Base-by-base conservation (phyloP, 2,113 vertebrate genomes). In the Piaya cayana region DNA sequence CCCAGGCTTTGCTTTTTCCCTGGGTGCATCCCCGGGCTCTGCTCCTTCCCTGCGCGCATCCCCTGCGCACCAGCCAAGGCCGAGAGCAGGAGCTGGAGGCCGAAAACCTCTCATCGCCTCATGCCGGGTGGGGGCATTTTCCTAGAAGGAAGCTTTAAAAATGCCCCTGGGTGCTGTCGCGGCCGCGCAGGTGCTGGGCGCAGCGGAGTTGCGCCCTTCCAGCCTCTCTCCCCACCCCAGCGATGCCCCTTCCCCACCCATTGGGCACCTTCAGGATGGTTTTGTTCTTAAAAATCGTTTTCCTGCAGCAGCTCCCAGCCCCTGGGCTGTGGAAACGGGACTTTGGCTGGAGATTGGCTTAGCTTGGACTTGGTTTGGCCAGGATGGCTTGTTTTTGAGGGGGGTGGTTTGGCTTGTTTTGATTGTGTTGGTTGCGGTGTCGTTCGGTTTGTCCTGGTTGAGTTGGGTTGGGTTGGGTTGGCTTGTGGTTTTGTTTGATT, bases 181-280 rank as follows among this genome's bases (percentile, higher is more conserved):
- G 4, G 37, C 1, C 4, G n/a, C 37, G 34, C 34, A 3, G 10
- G 34, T 16, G 1, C 49, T 32, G 65, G 6, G 9, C 19, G 8
- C 9, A 2, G 42, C 16, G 17, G 19, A 15, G 5, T 47, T 47
- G 67, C 3, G 1, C 30, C 9, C 56, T 70, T 67, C 13, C 39
- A 29, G 58, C 18, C 10, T 1, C 60, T 62, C 42, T 25, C 45
- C 8, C 25, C 2, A 2, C 23, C 34, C 32, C 6, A 2, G 16
- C 1, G 6, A 11, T 67, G 43, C 22, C 19, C 12, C 2, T 15
- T 30, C 37, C 16, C 15, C 72, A 10, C 13, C 19, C 14, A 2
- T 15, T 30, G 42, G 19, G 16, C 72, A 10, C 13, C 75, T 79
- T n/a, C 29, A 34, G 55, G 32, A 69, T 32, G 30, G 22, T 62